Evolutionary conservation across 2,888 invertebrate genomes (phyloP).

Genomic region (Pinctada fucata): DNA sequence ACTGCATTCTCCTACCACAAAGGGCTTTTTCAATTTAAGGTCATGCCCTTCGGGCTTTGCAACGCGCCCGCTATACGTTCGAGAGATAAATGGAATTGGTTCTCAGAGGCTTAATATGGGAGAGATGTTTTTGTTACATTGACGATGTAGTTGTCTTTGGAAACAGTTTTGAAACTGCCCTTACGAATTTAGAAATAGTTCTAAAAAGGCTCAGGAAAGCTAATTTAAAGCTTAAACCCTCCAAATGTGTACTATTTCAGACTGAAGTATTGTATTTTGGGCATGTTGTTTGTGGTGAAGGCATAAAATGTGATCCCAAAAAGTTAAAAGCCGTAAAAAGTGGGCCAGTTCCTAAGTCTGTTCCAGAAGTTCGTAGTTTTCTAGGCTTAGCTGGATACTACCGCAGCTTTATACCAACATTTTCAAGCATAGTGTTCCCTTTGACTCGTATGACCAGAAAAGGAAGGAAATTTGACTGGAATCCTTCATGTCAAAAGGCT

Average conservation of each 20-base stretch:
- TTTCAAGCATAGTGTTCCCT: constrained; percentile 26
- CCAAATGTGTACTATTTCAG: constrained; percentile 12
- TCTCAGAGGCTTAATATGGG: constrained; percentile 11
- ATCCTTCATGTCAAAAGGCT: constrained; percentile 28
- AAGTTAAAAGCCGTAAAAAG: neutral
- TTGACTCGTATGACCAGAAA: constrained; percentile 28
- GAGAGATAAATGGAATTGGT: constrained; percentile 21
- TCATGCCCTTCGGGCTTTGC: constrained; percentile 29
- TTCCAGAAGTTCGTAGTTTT: constrained; percentile 18
- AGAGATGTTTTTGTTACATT: constrained; percentile 25
- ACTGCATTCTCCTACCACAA: constrained; percentile 13
- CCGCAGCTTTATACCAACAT: constrained; percentile 27
- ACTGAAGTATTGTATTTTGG: constrained; percentile 7
- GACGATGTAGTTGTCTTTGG: constrained; percentile 29
- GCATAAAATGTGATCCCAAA: constrained; percentile 7
- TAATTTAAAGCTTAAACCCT: constrained; percentile 13
- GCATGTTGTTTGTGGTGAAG: neutral
- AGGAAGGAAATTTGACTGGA: constrained; percentile 39
- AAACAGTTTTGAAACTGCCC: neutral
- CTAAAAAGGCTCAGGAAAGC: constrained; percentile 9
- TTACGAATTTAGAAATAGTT: constrained; percentile 7
- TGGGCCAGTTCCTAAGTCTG: constrained; percentile 8
- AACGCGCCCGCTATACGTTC: constrained; percentile 27
- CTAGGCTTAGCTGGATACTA: constrained; percentile 9
- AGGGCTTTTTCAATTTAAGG: constrained; percentile 9